Evolutionary conservation across 2,113 vertebrate species (phyloP), one percentile per base, ranked within the genome.

Genomic region (Mobula birostris): DNA sequence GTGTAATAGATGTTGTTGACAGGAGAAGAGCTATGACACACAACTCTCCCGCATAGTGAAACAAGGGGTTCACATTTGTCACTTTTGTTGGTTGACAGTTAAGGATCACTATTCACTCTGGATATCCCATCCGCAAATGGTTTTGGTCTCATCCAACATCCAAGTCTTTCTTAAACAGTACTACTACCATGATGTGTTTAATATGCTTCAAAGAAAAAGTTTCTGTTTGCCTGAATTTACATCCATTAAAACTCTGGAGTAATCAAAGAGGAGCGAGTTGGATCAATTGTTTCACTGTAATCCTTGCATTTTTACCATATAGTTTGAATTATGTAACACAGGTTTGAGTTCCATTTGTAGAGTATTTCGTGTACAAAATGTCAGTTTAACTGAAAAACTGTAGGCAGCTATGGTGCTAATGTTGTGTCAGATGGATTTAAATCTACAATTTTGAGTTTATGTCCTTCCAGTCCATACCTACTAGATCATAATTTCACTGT

Each of bases 181-280:
- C 29, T 66, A 66, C 61, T 66, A 66, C 61, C 32, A 63, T 63
- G 58, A 90, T 32, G 29, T 29, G 66, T 66, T 66, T 66, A 66
- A 32, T 63, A 17, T 63, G 58, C 58, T 27, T n/a, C 14, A 27
- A 58, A 27, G 48, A 48, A 27, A 58, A 83, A 56, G n/a, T 66
- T 68, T 90, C n/a, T 17, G 66, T 90, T 90, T 90, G 58, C 85
- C 61, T 88, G 56, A 88, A 88, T 88, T 88, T 88, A 88, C 58
- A n/a, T 88, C 83, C 83, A 63, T 14, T 56, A 88, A 27, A 63
- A 88, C 58, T 63, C 61, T 68, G 61, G 29, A 90, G 58, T 90
- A 66, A 66, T 90, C 61, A 32, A 15, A 17, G 29, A 61, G 61
- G 2, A 66, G 63, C 17, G 14, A 7, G 66, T 90, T 63, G 58